Conservation (phyloP, 2,888 invertebrate genomes). For the Heptascelio sp. region DNA sequence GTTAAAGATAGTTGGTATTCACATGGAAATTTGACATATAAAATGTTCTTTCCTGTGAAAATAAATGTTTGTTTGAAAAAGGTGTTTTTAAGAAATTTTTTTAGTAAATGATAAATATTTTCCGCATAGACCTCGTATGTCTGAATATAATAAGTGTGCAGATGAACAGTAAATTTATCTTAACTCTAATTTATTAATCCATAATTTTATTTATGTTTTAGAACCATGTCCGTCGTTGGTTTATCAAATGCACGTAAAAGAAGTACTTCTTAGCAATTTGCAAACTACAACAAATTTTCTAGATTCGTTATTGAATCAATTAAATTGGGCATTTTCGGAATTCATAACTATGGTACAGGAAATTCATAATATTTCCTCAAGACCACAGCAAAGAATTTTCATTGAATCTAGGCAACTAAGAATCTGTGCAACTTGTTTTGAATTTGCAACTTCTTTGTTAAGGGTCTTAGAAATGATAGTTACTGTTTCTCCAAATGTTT, state of each 20-base stretch:
- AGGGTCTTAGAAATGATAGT: constrained; percentile 94
- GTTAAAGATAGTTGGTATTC: too few species aligned
- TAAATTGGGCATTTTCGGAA: constrained; percentile 97
- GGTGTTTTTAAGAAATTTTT: too few species aligned
- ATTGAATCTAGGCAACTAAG: constrained; percentile 93
- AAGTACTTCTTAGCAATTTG: constrained; percentile 87
- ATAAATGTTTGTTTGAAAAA: too few species aligned
- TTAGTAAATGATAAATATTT: too few species aligned
- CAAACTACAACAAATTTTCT: constrained; percentile 90
- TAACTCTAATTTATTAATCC: too few species aligned
- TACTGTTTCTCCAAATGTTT: constrained; percentile 88
- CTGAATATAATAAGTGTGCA: too few species aligned
- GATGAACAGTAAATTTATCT: too few species aligned
- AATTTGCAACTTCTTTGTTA: constrained; percentile 92
- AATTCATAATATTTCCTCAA: constrained; percentile 88
- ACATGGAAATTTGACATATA: too few species aligned
- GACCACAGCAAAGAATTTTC: constrained; percentile 86
- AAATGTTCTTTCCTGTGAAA: too few species aligned
- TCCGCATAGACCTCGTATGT: too few species aligned
- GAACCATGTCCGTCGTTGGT: constrained; percentile 90
- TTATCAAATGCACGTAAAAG: constrained; percentile 88
- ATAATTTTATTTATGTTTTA: constrained; percentile 82
- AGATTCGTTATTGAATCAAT: constrained; percentile 93
- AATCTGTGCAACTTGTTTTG: constrained; percentile 93
- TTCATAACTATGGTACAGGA: constrained; percentile 96